Evolutionary conservation across 1,140 invertebrate genomes (phyloP), one percentile per base, ranked within the genome.

Genomic region (Megalonaias nervosa): DNA sequence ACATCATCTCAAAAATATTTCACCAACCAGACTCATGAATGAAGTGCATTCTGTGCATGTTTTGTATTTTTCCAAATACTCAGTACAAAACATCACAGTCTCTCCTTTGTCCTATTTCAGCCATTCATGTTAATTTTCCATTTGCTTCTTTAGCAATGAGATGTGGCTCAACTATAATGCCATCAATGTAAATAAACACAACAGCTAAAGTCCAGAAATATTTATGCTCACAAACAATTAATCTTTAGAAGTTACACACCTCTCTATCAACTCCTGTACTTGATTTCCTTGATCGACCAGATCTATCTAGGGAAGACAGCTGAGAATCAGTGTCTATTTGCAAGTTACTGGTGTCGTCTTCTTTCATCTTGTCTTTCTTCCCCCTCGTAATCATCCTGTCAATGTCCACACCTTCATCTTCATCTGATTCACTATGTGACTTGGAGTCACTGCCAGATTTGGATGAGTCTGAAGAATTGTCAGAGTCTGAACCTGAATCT

Each of bases 401-500:
- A 19, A 31, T 59, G 9, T 78, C 76, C 61, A 69, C 57, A 64
- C 61, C 19, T 16, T 64, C 67, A 11, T 62, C 67, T 17, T 68
- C 70, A 26, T 67, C 60, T 16, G 65, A 60, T 2, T 71, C 71
- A 57, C 76, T 78, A 12, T 58, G 70, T 21, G 70, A 68, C 58
- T 78, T 78, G 17, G 67, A 66, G 58, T 74, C 76, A 67, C 76
- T 78, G 19, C 65, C 66, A 17, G 76, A 73, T 21, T 67, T 61
- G 31, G 67, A 66, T 0, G 76, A 71, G 17, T 31, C 67, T n/a
- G 38, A 58, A n/a, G 75, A 78, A 71, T 78, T 78, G 15, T 26
- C 76, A 19, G 76, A 78, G 38, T 78, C 76, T 5, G 76, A 78
- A n/a, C 69, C 76, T 0, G 76, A 78, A 19, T 69, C 76, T 16